Evolutionary conservation across 2,797 vertebrate species (phyloP).

Genomic region (Tachyglossus aculeatus): DNA sequence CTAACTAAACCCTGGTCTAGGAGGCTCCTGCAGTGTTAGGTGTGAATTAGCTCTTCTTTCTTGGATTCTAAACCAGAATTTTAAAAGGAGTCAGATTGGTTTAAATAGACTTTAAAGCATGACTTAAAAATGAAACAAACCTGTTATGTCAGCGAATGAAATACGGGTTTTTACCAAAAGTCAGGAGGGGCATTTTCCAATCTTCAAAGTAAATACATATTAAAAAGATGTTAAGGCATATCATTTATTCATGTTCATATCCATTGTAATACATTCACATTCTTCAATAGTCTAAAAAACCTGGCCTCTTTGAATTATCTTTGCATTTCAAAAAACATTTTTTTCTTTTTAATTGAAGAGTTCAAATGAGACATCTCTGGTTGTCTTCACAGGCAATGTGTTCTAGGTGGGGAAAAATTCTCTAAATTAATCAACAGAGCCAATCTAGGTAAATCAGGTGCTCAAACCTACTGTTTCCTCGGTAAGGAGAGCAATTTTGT

Average conservation of each 20-base stretch:
- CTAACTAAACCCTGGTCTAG: too few relatives aligned
- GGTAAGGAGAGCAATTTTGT: neutral
- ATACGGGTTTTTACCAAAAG: conserved; percentile 75
- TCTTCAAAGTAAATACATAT: conserved; percentile 75
- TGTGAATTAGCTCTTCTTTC: neutral
- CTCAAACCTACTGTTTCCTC: conserved; percentile 21
- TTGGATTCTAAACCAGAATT: conserved; percentile 20
- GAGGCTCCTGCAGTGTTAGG: too few relatives aligned
- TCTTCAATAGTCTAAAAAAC: conserved; percentile 66
- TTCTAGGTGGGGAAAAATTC: conserved; percentile 39
- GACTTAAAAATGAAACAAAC: conserved; percentile 63
- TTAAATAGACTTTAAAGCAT: conserved; percentile 65
- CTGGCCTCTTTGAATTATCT: conserved; percentile 64
- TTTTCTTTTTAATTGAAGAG: conserved; percentile 64
- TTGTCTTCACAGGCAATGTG: conserved; percentile 56
- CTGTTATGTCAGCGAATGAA: conserved; percentile 68
- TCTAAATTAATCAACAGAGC: conserved; percentile 40
- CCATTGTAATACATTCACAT: conserved; percentile 72
- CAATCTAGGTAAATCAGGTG: conserved; percentile 37
- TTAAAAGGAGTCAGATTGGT: conserved; percentile 58
- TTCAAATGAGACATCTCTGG: conserved; percentile 60
- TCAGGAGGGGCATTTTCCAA: conserved; percentile 59
- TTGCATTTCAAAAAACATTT: conserved; percentile 64
- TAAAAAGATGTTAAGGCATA: conserved; percentile 77
- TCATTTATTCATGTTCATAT: conserved; percentile 68